Conservation (phyloP, 2,888 invertebrate genomes). For the Elysia crispata region DNA sequence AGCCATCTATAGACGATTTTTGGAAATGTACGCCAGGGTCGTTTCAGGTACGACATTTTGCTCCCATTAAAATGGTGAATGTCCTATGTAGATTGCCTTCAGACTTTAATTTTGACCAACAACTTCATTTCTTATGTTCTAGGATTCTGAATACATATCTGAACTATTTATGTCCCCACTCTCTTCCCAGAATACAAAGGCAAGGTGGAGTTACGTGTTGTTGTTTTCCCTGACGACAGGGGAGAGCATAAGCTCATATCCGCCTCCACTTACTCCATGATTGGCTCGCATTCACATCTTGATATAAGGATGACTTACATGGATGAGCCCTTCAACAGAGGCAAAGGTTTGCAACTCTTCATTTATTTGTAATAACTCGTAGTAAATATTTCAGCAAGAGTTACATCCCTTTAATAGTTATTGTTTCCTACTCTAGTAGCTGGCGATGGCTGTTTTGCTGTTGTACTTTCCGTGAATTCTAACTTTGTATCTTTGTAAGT, state of each 20-base stretch:
- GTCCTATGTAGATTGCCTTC: too few relatives aligned
- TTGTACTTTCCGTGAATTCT: too few relatives aligned
- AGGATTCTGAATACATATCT: too few relatives aligned
- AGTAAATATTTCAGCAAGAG: too few relatives aligned
- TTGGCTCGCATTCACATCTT: slow-evolving; percentile 17
- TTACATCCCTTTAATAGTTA: too few relatives aligned
- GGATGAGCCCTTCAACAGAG: slow-evolving; percentile 46
- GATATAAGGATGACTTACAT: slow-evolving; percentile 38
- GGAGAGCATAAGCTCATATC: slow-evolving; percentile 44
- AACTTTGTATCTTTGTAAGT: too few relatives aligned
- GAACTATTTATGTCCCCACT: neutral
- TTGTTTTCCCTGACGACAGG: slow-evolving; percentile 41
- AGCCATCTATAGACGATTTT: slow-evolving; percentile 42
- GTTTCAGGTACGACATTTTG: slow-evolving; percentile 22
- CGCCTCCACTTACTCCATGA: slow-evolving; percentile 36
- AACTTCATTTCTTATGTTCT: too few relatives aligned
- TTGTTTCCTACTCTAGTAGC: too few relatives aligned
- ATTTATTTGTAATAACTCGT: too few relatives aligned
- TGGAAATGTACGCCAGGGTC: slow-evolving; percentile 36
- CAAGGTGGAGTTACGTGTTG: slow-evolving; percentile 40
- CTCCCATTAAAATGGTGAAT: too few relatives aligned
- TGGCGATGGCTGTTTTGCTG: too few relatives aligned
- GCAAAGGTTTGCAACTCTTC: slow-evolving; percentile 37
- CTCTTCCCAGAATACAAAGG: slow-evolving; percentile 34
- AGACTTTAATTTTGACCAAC: too few relatives aligned